phyloP scores from a whole-genome alignment of 1,140 invertebrate species.

The Cydia amplana region DNA sequence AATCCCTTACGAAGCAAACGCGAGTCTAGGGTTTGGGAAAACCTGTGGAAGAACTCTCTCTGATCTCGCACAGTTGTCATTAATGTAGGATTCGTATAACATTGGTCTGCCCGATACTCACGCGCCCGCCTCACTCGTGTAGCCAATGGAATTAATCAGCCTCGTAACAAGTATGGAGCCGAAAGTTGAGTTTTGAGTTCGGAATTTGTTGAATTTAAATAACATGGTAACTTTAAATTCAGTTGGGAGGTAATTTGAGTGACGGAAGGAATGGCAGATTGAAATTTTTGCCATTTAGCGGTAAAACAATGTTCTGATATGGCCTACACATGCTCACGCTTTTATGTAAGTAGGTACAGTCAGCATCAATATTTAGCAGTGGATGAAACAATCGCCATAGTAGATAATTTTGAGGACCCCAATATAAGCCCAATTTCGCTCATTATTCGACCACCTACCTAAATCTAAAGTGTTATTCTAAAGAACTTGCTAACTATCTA shows the following conservation, averaged over 20 bases:
- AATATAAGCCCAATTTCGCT: too few relatives aligned
- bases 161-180: slow-evolving; percentile 19
- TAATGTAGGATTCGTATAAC: background rate
- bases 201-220: slow-evolving; percentile 8
- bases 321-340: too few relatives aligned
- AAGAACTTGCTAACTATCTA: too few relatives aligned
- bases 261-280: background rate
- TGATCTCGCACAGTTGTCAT: background rate
- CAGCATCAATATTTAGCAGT: too few relatives aligned
- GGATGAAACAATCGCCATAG: too few relatives aligned
- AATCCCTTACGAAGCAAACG: background rate
- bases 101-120: background rate
- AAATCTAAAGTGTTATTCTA: too few relatives aligned
- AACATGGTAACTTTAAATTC: slow-evolving; percentile 2
- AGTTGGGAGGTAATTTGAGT: slow-evolving; percentile 5
- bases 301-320: too few relatives aligned
- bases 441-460: too few relatives aligned
- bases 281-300: too few relatives aligned
- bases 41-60: background rate
- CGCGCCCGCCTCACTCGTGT: background rate
- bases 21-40: background rate
- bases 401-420: too few relatives aligned
- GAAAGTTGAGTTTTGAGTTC: slow-evolving; percentile 8
- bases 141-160: background rate
- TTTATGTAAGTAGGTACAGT: too few relatives aligned